phyloP scores from a whole-genome alignment of 2,797 vertebrate species.

The Dipus sagitta region DNA sequence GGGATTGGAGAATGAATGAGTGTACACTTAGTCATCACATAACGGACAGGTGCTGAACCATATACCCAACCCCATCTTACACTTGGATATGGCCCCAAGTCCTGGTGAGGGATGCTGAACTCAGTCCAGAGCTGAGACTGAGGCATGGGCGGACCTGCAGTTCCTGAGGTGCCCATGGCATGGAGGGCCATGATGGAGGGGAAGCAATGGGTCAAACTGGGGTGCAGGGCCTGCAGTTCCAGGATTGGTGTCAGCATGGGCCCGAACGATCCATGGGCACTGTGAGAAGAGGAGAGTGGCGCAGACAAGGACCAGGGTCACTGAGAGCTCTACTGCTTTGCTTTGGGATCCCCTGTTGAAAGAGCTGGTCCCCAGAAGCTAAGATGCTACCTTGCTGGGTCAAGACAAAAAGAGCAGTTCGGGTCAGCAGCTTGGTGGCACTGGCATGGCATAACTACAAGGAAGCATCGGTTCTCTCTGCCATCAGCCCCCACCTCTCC shows the following conservation, averaged over 20 bases:
- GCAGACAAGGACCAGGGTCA: background rate
- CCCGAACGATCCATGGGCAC: background rate
- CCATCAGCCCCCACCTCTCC: background rate
- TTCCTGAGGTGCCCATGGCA: background rate
- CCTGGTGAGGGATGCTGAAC: slow-evolving; percentile 21
- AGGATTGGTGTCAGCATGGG: background rate
- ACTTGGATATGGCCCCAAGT: background rate
- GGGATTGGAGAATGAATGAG: background rate
- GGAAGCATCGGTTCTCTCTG: no score
- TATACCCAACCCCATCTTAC: background rate
- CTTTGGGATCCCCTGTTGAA: background rate
- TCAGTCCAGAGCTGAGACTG: background rate
- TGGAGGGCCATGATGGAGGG: accelerated
- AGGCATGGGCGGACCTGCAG: background rate
- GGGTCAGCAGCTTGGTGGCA: background rate
- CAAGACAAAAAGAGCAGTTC: background rate
- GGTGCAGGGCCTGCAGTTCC: background rate
- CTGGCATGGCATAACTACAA: background rate
- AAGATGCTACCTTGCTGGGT: background rate
- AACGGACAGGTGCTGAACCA: background rate
- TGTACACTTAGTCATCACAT: background rate
- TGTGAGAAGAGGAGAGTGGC: background rate
- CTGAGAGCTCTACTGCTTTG: background rate
- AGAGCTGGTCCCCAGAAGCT: background rate
- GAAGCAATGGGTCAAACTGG: background rate